Evolutionary conservation across 2,113 vertebrate species (phyloP).

Genomic region (Ginglymostoma cirratum): DNA sequence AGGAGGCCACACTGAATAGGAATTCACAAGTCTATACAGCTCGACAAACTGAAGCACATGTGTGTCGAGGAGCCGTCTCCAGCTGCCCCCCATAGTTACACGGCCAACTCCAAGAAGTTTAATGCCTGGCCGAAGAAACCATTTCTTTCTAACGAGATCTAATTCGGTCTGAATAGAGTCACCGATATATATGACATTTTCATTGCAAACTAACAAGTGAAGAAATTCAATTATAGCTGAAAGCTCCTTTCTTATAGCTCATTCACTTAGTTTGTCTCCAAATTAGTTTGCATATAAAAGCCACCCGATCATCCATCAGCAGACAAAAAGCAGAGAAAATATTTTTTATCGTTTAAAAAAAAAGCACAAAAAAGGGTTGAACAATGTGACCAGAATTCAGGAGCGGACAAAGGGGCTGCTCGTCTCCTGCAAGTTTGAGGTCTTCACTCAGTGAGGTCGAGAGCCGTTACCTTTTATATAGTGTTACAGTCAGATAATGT

Average conservation of each 20-base stretch:
- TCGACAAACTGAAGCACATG: constrained; percentile 26
- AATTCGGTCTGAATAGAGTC: constrained; percentile 45
- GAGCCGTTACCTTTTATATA: neutral
- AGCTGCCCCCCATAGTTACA: constrained; percentile 45
- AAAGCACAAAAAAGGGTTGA: neutral
- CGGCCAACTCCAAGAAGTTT: constrained; percentile 47
- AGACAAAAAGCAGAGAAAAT: constrained; percentile 27
- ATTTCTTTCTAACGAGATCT: constrained; percentile 38
- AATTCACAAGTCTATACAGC: constrained; percentile 37
- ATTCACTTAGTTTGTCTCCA: constrained; percentile 39
- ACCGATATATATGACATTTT: constrained; percentile 56
- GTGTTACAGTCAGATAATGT: neutral
- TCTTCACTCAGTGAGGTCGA: constrained; percentile 7
- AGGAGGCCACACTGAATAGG: constrained; percentile 30
- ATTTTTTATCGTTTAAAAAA: constrained; percentile 27
- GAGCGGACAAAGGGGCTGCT: neutral
- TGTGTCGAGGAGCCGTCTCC: constrained; percentile 37
- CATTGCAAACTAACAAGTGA: constrained; percentile 66
- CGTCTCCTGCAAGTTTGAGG: neutral
- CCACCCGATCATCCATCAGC: constrained; percentile 28
- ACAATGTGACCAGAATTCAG: constrained; percentile 5
- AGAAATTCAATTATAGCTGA: constrained; percentile 62
- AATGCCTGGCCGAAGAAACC: constrained; percentile 44
- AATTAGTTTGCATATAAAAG: constrained; percentile 38
- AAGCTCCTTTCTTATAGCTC: constrained; percentile 46